Evolutionary conservation across 1,140 invertebrate genomes (phyloP).

Genomic region (Coenobita brevimanus): DNA sequence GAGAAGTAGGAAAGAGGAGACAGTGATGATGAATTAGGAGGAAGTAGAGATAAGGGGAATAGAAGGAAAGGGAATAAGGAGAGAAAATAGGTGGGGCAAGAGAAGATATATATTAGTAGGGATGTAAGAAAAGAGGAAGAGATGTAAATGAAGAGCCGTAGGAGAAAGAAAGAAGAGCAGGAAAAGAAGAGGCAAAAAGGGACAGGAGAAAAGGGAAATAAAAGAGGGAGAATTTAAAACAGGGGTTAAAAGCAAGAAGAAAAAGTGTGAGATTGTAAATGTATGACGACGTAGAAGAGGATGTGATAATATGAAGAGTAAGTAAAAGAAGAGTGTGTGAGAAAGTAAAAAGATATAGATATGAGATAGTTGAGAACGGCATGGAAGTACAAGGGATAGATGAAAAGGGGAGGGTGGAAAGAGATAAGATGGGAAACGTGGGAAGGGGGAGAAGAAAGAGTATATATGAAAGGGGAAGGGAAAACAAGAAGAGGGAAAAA

Average conservation of each 20-base stretch:
- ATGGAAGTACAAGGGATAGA: neutral
- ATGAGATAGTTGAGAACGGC: neutral
- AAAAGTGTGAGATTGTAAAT: neutral
- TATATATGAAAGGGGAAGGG: neutral
- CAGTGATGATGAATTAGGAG: too few species aligned
- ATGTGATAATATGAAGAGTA: neutral
- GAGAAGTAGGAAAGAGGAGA: too few species aligned
- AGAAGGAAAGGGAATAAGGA: too few species aligned
- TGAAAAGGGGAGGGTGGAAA: neutral
- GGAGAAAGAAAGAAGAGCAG: too few species aligned
- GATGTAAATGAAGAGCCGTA: too few species aligned
- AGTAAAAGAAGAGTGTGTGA: too few species aligned
- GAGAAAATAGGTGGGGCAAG: too few species aligned
- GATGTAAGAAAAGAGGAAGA: neutral
- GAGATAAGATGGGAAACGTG: neutral
- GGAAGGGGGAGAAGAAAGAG: neutral
- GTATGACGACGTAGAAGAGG: neutral
- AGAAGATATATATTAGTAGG: conserved; percentile 3
- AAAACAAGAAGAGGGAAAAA: neutral
- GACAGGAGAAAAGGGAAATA: neutral
- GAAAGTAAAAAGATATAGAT: neutral
- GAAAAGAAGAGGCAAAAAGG: neutral
- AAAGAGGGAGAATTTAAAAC: too few species aligned
- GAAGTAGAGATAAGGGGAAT: too few species aligned
- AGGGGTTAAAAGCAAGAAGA: too few species aligned